Evolutionary conservation across 23 tunicate genomes (phyloP).

Genomic region (Oikopleura albicans): DNA sequence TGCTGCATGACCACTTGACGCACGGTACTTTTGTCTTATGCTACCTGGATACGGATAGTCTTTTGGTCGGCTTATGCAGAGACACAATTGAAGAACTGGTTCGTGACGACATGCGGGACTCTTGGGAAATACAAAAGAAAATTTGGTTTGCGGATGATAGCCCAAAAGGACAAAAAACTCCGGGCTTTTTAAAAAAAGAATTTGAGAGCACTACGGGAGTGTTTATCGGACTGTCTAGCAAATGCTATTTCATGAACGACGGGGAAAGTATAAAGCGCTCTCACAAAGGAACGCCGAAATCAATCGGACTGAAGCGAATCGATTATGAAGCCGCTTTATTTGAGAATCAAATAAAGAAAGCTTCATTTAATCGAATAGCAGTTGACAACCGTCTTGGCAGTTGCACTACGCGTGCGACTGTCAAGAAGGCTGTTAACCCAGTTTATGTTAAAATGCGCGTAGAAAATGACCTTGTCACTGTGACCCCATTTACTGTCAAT

Average conservation of each 20-base stretch:
- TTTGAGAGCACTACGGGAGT: background rate
- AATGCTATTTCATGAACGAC: background rate
- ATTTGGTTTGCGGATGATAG: background rate
- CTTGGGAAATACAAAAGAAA: background rate
- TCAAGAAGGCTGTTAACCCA: background rate
- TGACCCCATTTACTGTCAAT: background rate
- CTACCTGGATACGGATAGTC: background rate
- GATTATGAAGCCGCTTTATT: background rate
- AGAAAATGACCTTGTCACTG: background rate
- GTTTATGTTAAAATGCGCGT: background rate
- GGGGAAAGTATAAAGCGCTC: background rate
- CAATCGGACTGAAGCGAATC: background rate
- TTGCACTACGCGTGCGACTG: background rate
- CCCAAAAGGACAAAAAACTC: background rate
- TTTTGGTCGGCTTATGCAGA: background rate
- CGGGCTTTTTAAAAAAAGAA: background rate
- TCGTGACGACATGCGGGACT: background rate
- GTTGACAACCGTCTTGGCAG: background rate
- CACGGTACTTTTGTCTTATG: too few species aligned
- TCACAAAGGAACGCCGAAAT: background rate
- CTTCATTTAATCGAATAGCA: background rate
- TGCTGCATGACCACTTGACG: background rate
- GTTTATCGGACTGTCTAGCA: background rate
- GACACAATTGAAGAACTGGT: background rate
- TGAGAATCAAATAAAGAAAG: background rate